These are phyloP conservation scores for Drosophila ogumai DNA, from an alignment of 1,140 invertebrate genomes.

Conservation along the genomic window DNA sequence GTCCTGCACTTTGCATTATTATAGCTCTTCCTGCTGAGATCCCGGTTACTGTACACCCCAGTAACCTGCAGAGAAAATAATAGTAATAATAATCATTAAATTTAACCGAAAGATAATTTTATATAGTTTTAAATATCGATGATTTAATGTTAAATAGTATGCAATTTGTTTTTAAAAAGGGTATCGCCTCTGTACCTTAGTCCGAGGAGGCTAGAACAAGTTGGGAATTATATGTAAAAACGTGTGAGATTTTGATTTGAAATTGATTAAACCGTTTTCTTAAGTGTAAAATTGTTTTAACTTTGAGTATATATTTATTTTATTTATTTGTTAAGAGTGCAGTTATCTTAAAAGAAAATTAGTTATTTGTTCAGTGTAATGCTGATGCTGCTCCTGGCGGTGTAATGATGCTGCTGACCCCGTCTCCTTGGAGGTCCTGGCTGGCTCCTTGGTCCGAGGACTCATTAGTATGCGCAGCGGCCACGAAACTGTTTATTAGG, in stretches of 20 bases:
- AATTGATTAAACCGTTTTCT: too few relatives aligned
- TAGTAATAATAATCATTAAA: background rate
- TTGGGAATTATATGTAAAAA: too few relatives aligned
- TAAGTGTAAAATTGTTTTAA: too few relatives aligned
- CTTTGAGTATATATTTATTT: too few relatives aligned
- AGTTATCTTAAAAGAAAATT: too few relatives aligned
- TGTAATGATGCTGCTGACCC: background rate
- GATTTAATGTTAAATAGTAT: too few relatives aligned
- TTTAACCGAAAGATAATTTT: background rate
- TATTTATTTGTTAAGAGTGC: too few relatives aligned
- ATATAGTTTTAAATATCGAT: background rate
- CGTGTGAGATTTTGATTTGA: too few relatives aligned
- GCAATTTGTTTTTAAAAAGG: too few relatives aligned
- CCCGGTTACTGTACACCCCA: background rate
- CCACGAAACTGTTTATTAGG: slow-evolving; percentile 81
- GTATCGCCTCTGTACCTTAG: too few relatives aligned
- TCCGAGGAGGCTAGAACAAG: too few relatives aligned
- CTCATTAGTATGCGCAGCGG: slow-evolving; percentile 78
- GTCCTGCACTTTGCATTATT: slow-evolving; percentile 61
- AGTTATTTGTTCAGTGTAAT: background rate
- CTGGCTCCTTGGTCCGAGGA: slow-evolving; percentile 31
- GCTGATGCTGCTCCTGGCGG: too few relatives aligned
- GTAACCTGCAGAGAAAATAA: slow-evolving; percentile 10
- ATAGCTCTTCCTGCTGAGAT: slow-evolving; percentile 19
- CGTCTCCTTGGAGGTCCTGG: slow-evolving; percentile 35